Percentiles rank a stretch among this genome's conserved stretches.
Conservation (phyloP, 2,888 invertebrate genomes). For the Cryptosula pallasiana region DNA sequence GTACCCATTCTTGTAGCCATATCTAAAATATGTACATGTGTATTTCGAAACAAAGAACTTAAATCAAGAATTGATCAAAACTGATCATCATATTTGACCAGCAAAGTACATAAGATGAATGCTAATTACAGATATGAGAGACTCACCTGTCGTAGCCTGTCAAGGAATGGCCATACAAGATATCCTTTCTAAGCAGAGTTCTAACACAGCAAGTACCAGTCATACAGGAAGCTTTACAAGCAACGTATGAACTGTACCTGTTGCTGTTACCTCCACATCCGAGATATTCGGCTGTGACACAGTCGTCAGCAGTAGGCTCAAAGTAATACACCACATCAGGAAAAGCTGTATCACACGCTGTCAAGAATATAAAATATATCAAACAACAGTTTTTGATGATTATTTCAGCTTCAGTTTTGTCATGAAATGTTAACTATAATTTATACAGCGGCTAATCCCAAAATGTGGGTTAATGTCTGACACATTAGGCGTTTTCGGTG, state of each 20-base stretch:
- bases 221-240: constrained; percentile 38
- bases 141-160: constrained; percentile 42
- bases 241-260: constrained; percentile 39
- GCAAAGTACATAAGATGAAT: background rate
- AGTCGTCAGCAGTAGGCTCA: constrained; percentile 34
- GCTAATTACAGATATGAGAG: too few relatives aligned
- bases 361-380: too few relatives aligned
- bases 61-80: background rate
- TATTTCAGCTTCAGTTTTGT: too few relatives aligned
- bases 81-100: background rate
- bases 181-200: constrained; percentile 30
- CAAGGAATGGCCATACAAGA: constrained; percentile 36
- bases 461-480: too few relatives aligned
- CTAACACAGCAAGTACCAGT: constrained; percentile 43
- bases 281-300: constrained; percentile 38
- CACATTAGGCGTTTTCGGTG: too few relatives aligned
- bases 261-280: constrained; percentile 47
- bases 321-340: constrained; percentile 34
- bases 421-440: too few relatives aligned
- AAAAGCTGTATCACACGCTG: background rate
- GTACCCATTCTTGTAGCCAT: background rate
- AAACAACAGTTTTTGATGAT: too few relatives aligned
- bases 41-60: background rate
- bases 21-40: background rate
- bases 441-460: too few relatives aligned